Conservation (phyloP, 2,888 invertebrate species). For the Coremacera marginata region DNA sequence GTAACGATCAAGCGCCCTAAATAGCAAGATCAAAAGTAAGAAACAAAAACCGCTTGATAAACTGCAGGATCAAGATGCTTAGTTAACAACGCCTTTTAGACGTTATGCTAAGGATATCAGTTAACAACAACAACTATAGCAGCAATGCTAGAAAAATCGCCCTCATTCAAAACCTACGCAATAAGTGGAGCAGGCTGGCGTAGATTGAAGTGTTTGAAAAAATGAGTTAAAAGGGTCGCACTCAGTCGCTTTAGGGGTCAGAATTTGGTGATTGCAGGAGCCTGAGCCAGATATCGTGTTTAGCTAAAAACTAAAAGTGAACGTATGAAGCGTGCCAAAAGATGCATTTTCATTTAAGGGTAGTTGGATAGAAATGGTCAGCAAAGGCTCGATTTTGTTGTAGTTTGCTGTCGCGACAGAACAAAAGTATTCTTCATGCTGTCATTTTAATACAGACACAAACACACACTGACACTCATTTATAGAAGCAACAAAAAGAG, state of each 20-base stretch:
- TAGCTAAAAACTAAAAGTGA: background rate
- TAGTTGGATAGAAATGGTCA: background rate
- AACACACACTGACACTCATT: background rate
- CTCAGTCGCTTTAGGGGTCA: background rate
- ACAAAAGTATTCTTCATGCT: slow-evolving; percentile 26
- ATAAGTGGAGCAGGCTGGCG: background rate
- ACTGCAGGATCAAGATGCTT: slow-evolving; percentile 1
- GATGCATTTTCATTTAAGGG: background rate
- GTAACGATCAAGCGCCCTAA: background rate
- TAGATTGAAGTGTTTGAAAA: background rate
- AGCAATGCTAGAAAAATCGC: slow-evolving; percentile 44
- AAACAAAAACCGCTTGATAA: background rate
- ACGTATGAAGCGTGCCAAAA: slow-evolving; percentile 48
- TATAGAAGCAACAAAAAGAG: background rate
- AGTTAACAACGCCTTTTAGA: background rate
- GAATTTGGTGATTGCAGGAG: background rate
- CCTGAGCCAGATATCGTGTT: background rate
- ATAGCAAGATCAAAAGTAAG: background rate
- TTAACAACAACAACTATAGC: slow-evolving; percentile 25
- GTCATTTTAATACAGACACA: background rate
- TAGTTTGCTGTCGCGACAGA: background rate
- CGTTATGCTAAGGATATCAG: background rate
- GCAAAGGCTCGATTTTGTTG: background rate
- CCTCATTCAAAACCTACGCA: slow-evolving; percentile 33
- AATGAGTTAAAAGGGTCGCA: background rate